Base-by-base conservation (phyloP, 1,140 invertebrate species). In the Atta texana region DNA sequence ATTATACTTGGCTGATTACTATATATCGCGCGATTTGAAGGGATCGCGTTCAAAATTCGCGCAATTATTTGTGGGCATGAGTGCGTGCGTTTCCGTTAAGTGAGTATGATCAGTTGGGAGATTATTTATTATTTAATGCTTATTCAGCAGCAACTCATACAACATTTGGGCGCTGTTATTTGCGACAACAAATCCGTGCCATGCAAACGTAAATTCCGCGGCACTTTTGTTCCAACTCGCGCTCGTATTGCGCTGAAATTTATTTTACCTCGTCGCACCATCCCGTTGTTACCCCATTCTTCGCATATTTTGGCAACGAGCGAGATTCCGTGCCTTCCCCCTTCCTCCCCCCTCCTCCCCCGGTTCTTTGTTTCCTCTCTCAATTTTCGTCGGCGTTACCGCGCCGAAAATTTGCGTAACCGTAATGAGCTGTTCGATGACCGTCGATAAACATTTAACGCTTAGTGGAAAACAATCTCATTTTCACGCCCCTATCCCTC, bases 81-180 rank as follows among this genome's bases (percentile, higher is more conserved):
- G n/a, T 39, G 34, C 57, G 74, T 31, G 77, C 78, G n/a, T 81
- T 84, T 84, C 55, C 80, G 69, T 49, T 75, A 74, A 84, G 55
- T 75, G 80, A 84, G 72, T 84, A 75, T 75, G 69, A 84, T 84
- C 69, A 84, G 68, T 84, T 84, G 69, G 55, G 39, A 24, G 80
- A 84, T 75, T 74, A 84, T 84, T 84, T 84, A 84, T 84, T 84
- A 84, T 84, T 84, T 84, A 84, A 84, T 84, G 69, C 69, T 84
- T 84, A 84, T 84, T 84, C 80, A 84, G 80, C 80, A 69, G 69
- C 80, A 84, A 84, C 80, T 84, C 80, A 84, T 75, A 84, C 80
- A 84, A 84, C 80, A 84, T 84, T 69, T 75, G 69, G 80, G 39
- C 44, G 69, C 80, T 39, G 69, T 74, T 84, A 84, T 84, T 84